These are phyloP conservation scores for Cavia porcellus DNA, from an alignment of 2,113 vertebrate genomes.

Conservation along the genomic window DNA sequence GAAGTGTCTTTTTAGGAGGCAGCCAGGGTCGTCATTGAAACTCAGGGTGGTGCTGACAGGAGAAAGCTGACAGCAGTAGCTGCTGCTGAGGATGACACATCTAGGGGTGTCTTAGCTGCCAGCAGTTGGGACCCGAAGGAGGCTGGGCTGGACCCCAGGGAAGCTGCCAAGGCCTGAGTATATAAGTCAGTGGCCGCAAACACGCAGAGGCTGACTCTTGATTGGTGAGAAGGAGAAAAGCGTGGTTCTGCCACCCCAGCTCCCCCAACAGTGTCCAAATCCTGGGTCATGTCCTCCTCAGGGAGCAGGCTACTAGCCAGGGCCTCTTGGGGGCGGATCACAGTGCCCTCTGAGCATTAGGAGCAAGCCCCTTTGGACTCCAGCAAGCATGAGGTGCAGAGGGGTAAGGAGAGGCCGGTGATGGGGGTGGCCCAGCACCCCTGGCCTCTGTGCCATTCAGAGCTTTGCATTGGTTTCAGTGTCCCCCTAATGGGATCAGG, in stretches of 20 bases:
- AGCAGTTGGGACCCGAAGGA: neutral
- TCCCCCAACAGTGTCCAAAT: too few species aligned
- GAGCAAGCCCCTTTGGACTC: neutral
- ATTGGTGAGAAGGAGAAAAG: neutral
- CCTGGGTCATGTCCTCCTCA: neutral
- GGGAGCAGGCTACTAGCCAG: neutral
- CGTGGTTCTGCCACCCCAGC: neutral
- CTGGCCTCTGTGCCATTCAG: neutral
- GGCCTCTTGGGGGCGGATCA: neutral
- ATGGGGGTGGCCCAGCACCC: too few species aligned
- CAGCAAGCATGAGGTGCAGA: neutral
- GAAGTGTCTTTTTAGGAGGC: conserved; percentile 49
- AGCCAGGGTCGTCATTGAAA: neutral
- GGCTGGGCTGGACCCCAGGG: neutral
- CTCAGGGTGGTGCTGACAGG: neutral
- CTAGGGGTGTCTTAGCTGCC: neutral
- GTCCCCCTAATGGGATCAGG: neutral
- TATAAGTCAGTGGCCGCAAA: neutral
- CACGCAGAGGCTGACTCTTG: neutral
- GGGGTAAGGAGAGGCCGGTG: accelerated
- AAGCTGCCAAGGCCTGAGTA: neutral
- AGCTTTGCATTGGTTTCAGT: neutral
- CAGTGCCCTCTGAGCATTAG: neutral
- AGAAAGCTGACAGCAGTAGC: neutral
- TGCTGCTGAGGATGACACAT: neutral